These are phyloP conservation scores for Nothura maculosa DNA, from an alignment of 2,797 vertebrate species.

Conservation along the genomic window DNA sequence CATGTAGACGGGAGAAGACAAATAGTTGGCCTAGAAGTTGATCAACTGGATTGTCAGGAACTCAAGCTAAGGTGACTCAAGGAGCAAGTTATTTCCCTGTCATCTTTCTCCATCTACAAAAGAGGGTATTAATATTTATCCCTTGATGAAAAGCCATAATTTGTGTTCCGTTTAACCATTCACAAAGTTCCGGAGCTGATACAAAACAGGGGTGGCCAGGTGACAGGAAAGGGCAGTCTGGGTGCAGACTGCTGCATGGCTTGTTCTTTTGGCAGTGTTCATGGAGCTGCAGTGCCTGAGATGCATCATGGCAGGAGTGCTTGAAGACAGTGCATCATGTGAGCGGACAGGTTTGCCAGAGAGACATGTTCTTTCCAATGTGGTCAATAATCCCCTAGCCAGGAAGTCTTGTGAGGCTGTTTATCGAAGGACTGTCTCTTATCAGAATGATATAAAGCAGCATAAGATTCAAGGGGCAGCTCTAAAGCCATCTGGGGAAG, in stretches of 20 bases:
- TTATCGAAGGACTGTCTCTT: not conserved
- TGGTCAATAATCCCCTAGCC: not conserved
- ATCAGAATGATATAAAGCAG: not conserved
- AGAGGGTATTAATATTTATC: not conserved
- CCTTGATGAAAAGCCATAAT: not conserved
- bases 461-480: not conserved
- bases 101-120: not conserved
- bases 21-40: not conserved
- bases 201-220: not conserved
- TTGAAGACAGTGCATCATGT: not conserved
- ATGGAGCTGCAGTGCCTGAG: not conserved
- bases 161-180: not conserved
- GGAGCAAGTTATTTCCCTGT: not conserved
- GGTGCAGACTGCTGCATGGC: not conserved
- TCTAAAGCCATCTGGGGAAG: not conserved
- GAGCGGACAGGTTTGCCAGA: not conserved
- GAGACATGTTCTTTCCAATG: not conserved
- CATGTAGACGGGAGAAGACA: not conserved
- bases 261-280: not conserved
- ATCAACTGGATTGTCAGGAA: not conserved
- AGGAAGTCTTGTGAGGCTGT: not conserved
- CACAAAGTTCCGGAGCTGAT: not conserved
- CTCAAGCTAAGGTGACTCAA: not conserved
- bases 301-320: not conserved
- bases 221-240: not conserved